These are phyloP conservation scores for Lynx canadensis DNA, from an alignment of 2,113 vertebrate species.

Conservation along the genomic window DNA sequence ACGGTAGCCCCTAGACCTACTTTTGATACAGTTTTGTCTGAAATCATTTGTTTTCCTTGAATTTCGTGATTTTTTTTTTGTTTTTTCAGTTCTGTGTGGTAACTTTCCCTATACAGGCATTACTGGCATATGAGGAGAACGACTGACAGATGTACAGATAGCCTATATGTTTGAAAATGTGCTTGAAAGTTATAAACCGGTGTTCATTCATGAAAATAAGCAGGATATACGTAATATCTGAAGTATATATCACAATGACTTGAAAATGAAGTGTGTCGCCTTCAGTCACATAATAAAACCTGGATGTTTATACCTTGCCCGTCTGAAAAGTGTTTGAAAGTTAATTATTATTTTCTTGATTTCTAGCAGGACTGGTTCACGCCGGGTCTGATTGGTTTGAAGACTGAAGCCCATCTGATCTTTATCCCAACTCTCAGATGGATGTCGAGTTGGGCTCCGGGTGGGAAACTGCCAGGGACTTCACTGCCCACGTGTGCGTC, in stretches of 20 bases:
- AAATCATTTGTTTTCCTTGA: constrained; percentile 1
- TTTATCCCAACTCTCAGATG: not conserved
- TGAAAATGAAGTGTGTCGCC: not conserved
- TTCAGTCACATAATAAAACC: not conserved
- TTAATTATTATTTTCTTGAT: not conserved
- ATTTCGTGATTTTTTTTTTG: not conserved
- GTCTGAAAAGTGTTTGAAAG: not conserved
- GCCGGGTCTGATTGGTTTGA: not conserved
- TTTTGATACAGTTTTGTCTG: constrained; percentile 13
- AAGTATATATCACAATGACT: not conserved
- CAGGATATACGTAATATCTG: not conserved
- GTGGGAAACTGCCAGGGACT: not conserved
- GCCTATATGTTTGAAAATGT: not conserved
- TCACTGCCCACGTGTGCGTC: not conserved
- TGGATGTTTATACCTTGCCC: not conserved
- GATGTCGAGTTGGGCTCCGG: not conserved
- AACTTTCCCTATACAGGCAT: not conserved
- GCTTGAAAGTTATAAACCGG: not conserved
- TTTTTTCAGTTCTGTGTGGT: not conserved
- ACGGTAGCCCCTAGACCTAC: not conserved
- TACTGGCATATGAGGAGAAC: not conserved
- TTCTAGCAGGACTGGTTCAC: not conserved
- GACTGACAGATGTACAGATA: not conserved
- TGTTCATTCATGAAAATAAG: not conserved
- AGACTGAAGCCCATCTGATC: not conserved